Percentiles rank a stretch among this genome's conserved stretches.
Evolutionary conservation across 2,888 invertebrate genomes (phyloP).

Genomic region (Phasia obesa): DNA sequence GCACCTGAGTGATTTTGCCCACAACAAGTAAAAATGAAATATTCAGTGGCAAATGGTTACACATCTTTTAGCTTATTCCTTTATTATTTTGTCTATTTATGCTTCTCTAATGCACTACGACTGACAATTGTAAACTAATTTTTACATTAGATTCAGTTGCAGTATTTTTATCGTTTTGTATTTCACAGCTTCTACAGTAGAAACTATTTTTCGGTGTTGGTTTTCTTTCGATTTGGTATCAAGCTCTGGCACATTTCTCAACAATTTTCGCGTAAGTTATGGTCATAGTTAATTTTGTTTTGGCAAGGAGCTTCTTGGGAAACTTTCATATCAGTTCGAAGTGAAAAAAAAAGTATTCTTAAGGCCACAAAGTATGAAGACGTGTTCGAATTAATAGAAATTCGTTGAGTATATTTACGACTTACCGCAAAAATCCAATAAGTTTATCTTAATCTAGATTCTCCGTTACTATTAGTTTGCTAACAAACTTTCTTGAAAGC

Average conservation of each 20-base stretch:
- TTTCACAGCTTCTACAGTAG: conserved; percentile 68
- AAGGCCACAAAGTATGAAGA: conserved; percentile 28
- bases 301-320: conserved; percentile 56
- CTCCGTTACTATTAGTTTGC: conserved; percentile 20
- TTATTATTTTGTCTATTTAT: not conserved
- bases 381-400: conserved; percentile 42
- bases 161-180: conserved; percentile 47
- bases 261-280: conserved; percentile 80
- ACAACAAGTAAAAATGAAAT: conserved; percentile 47
- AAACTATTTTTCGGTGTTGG: conserved; percentile 43
- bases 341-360: conserved; percentile 14
- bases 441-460: conserved; percentile 27
- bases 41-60: conserved; percentile 66
- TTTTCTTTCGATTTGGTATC: conserved; percentile 67
- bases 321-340: conserved; percentile 52
- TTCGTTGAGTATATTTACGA: conserved; percentile 10
- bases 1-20: conserved; percentile 73
- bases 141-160: conserved; percentile 57
- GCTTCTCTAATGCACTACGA: not conserved
- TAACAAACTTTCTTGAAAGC: too few relatives aligned
- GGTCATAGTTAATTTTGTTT: conserved; percentile 74
- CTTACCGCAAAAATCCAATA: conserved; percentile 19
- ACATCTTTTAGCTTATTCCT: conserved; percentile 38
- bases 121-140: conserved; percentile 47
- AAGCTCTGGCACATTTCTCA: conserved; percentile 68